A percentile compares a stretch with the other conserved stretches of the same genome.
These are phyloP conservation scores for Myiozetetes cayanensis DNA, from an alignment of 2,113 vertebrate species.

Conservation along the genomic window DNA sequence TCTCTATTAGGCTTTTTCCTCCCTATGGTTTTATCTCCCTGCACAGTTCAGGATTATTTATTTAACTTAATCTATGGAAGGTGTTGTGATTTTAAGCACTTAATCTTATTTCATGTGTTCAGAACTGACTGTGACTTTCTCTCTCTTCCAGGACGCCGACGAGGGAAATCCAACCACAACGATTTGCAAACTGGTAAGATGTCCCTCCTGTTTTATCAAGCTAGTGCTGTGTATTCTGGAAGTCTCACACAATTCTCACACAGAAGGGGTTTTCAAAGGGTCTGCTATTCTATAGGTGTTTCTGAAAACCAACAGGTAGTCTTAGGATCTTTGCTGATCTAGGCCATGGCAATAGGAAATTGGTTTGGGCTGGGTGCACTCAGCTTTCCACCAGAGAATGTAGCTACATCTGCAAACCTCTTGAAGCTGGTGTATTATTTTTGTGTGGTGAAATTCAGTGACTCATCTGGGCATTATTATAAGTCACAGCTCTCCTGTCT, in stretches of 20 bases:
- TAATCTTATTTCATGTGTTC: neutral
- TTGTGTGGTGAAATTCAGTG: neutral
- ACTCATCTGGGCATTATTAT: neutral
- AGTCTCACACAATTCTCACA: neutral
- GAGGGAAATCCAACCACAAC: neutral
- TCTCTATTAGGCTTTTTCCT: neutral
- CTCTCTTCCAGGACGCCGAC: conserved; percentile 18
- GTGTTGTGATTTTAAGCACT: neutral
- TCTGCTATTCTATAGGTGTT: neutral
- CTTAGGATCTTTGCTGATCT: neutral
- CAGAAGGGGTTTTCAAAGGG: neutral
- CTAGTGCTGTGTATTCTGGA: neutral
- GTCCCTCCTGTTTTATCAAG: neutral
- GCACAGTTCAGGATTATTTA: neutral
- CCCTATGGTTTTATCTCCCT: neutral
- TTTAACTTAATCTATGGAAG: neutral
- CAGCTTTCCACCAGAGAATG: neutral
- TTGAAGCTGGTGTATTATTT: neutral
- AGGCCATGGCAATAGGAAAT: neutral
- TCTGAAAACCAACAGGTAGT: neutral
- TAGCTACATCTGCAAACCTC: neutral
- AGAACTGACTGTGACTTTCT: neutral
- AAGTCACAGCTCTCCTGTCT: neutral
- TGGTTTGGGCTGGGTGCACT: neutral
- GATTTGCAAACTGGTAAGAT: conserved; percentile 41